Base-by-base conservation (phyloP, 1,140 invertebrate genomes). In the Scaptodrosophila lebanonensis region DNA sequence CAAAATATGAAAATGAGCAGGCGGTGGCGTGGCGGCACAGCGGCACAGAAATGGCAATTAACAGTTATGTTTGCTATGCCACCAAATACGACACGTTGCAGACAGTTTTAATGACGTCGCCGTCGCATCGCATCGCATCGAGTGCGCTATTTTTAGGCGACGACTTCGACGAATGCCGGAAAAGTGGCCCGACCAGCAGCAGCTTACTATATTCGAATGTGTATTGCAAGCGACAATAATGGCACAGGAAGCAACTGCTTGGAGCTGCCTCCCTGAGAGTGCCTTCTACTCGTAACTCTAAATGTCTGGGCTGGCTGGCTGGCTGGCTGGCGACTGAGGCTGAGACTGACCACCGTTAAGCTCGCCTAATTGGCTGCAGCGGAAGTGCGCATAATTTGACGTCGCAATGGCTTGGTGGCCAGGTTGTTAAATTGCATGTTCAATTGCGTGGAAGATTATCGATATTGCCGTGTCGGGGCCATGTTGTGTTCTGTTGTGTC, bases 11-110 rank as follows among this genome's bases (percentile, higher is more conserved):
- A 77, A 64, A 77, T 72, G 68, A 72, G 67, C 40, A 57, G 57
- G 39, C 51, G 32, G 29, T 44, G 33, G 30, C 12, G 22, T 43
- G 40, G 32, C 32, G 43, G 17, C 1, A 40, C 12, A 15, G 12
- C 22, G 16, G 33, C 60, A 54, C 44, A 56, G 49, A 62, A 79
- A 75, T 79, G 69, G 69, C 75, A 79, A 79, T 79, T 79, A 79
- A 79, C 75, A 75, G 75, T 79, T 79, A 79, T 79, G 76, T 79
- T 83, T 75, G 73, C 65, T 73, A 60, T 66, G 66, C 53, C n/a
- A n/a, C n/a, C n/a, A n/a, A n/a, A n/a, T n/a, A n/a, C 66, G 40
- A 66, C 61, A 83, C 66, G 70, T 75, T 82, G 76, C 69, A 82
- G 73, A 79, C 73, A 82, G 75, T 79, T 82, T 79, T 79, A 79